These are phyloP conservation scores for Ptiloglossa arizonensis DNA, from an alignment of 1,140 invertebrate genomes.

Conservation along the genomic window DNA sequence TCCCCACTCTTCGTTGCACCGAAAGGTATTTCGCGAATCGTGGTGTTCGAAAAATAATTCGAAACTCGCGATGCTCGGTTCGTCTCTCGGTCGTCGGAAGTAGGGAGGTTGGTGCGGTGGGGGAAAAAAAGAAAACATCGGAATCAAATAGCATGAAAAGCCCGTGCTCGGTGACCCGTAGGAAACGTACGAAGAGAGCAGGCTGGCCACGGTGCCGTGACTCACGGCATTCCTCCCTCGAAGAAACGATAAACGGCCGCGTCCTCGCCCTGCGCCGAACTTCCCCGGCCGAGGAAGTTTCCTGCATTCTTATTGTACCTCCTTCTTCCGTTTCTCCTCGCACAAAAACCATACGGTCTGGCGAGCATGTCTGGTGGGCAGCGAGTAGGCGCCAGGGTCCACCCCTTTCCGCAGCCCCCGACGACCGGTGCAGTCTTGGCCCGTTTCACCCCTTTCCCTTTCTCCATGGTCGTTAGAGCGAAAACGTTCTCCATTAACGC, in stretches of 20 bases:
- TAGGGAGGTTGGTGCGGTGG: no score
- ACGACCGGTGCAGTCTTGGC: conserved; percentile 59
- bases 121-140: neutral
- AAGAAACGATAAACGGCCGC: conserved; percentile 38
- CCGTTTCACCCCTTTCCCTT: conserved; percentile 67
- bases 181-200: neutral
- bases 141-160: neutral
- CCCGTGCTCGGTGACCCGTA: conserved; percentile 14
- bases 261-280: conserved; percentile 30
- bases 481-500: conserved; percentile 79
- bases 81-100: no score
- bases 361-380: conserved; percentile 66
- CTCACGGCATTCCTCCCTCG: conserved; percentile 19
- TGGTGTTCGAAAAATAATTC: no score
- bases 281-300: conserved; percentile 40
- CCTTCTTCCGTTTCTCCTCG: conserved; percentile 54
- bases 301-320: conserved; percentile 56
- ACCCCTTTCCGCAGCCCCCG: conserved; percentile 61
- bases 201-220: conserved; percentile 6
- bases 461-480: conserved; percentile 77
- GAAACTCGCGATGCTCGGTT: no score
- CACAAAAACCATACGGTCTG: conserved; percentile 66
- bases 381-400: conserved; percentile 64
- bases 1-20: no score
- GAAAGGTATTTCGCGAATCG: no score